Evolutionary conservation across 2,113 vertebrate species (phyloP), one percentile per base, ranked within the genome.

Genomic region (Bufo gargarizans): DNA sequence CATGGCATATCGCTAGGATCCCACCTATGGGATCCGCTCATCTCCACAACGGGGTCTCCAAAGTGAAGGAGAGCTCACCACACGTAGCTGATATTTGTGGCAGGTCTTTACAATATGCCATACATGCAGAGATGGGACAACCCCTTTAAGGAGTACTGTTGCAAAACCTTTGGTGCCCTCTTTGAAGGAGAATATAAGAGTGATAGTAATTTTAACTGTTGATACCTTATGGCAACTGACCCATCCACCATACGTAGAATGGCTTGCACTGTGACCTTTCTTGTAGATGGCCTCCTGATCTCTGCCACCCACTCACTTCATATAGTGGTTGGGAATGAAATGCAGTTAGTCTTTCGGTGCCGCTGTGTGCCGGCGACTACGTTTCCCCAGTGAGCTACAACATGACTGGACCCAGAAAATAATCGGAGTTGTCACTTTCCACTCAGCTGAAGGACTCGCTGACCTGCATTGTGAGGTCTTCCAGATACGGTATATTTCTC

Each of bases 381-480:
- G 56, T 53, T 53, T 84, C 65, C 82, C 82, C 19, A 55, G 69
- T 74, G 69, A 85, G 63, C 67, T 58, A 43, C 33, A 55, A 85
- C 55, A 61, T 72, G 84, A 72, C 84, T 76, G n/a, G 47, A 85
- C 17, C 71, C 33, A 76, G 19, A 76, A 58, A 59, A 76, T 45
- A 61, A 85, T 56, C n/a, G 19, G 43, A n/a, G 49, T 50, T 85
- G 53, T 85, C 67, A 72, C 33, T 59, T 76, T 59, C 67, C 63
- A 56, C 83, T 74, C 67, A 19, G 22, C 50, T 74, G 50, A 58
- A 59, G 55, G 50, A 45, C 69, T 85, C 53, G 9, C 19, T 85
- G 83, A 72, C 82, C 63, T 71, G 82, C 65, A 69, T 84, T 71
- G n/a, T 69, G 82, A 43, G 81, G 19, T 22, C 81, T 83, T 50